Percentiles rank a stretch among this genome's conserved stretches.
phyloP scores from a whole-genome alignment of 2,888 invertebrate genomes.

The Cheiracanthium punctorium region DNA sequence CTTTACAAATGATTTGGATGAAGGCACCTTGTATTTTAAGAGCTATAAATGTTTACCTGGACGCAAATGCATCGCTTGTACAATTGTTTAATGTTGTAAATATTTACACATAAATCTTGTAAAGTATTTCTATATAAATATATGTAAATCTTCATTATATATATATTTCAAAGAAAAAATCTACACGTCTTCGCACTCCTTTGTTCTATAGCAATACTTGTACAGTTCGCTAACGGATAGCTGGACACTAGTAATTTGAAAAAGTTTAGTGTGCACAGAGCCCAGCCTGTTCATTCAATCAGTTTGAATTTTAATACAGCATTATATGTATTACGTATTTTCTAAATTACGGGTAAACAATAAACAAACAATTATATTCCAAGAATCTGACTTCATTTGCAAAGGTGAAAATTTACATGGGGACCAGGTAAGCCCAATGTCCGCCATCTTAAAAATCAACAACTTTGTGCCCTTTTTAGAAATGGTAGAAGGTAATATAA shows the following conservation, averaged over 20 bases:
- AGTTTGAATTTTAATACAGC: neutral
- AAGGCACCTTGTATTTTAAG: constrained; percentile 24
- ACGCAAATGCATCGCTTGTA: constrained; percentile 36
- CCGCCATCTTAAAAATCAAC: neutral
- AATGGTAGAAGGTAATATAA: too few species aligned
- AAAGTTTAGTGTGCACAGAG: neutral
- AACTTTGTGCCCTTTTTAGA: neutral
- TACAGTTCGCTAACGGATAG: constrained; percentile 8
- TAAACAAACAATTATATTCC: too few species aligned
- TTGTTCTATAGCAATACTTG: constrained; percentile 19
- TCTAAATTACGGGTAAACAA: neutral
- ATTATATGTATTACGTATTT: neutral
- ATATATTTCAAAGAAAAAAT: constrained; percentile 5
- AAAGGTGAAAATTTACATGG: neutral
- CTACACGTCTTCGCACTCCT: constrained; percentile 6
- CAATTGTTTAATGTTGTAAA: constrained; percentile 45
- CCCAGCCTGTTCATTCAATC: neutral
- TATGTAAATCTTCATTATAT: constrained; percentile 8
- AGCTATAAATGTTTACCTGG: constrained; percentile 61
- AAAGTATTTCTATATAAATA: constrained; percentile 60
- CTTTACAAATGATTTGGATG: neutral
- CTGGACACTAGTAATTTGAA: neutral
- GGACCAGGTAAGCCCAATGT: neutral
- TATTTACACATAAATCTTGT: constrained; percentile 46
- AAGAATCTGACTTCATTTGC: neutral